These are phyloP conservation scores for Dorcus parallelipipedus DNA, from an alignment of 2,888 invertebrate species.

Conservation along the genomic window DNA sequence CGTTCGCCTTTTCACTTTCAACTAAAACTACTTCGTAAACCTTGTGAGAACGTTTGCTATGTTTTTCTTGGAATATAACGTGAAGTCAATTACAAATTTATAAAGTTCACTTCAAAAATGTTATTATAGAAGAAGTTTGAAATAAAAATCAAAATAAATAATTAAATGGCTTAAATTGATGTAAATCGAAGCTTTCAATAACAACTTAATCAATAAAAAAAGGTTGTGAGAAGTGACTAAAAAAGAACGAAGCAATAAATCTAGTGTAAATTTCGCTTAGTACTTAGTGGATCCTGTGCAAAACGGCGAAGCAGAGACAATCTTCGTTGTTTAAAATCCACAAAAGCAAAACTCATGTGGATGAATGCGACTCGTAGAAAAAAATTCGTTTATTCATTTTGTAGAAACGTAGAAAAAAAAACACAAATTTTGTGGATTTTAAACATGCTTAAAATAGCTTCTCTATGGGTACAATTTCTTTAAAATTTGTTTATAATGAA, in stretches of 20 bases:
- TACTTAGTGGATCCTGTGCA: constrained; percentile 17
- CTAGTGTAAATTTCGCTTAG: constrained; percentile 18
- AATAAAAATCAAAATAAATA: constrained; percentile 3
- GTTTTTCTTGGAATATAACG: constrained; percentile 16
- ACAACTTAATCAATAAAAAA: constrained; percentile 41
- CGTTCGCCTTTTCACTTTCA: not conserved
- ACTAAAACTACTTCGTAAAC: not conserved
- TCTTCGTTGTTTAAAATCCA: constrained; percentile 17
- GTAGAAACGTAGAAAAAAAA: too few relatives aligned
- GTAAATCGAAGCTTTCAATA: constrained; percentile 20
- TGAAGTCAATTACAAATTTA: constrained; percentile 26
- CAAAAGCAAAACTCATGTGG: not conserved
- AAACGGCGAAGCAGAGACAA: constrained; percentile 22
- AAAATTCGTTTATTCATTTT: not conserved
- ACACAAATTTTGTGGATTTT: constrained; percentile 9
- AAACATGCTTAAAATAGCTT: constrained; percentile 17
- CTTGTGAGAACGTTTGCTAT: not conserved
- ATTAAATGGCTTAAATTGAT: constrained; percentile 12
- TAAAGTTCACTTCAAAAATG: constrained; percentile 6
- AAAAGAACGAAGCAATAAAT: constrained; percentile 17
- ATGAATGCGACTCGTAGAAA: not conserved
- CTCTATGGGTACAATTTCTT: constrained; percentile 11
- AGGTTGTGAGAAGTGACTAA: constrained; percentile 43
- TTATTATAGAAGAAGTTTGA: constrained; percentile 1
- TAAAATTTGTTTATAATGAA: constrained; percentile 17